Percentiles rank a stretch among this genome's conserved stretches.
These are phyloP conservation scores for Tetrax tetrax DNA, from an alignment of 2,113 vertebrate genomes.

Conservation along the genomic window DNA sequence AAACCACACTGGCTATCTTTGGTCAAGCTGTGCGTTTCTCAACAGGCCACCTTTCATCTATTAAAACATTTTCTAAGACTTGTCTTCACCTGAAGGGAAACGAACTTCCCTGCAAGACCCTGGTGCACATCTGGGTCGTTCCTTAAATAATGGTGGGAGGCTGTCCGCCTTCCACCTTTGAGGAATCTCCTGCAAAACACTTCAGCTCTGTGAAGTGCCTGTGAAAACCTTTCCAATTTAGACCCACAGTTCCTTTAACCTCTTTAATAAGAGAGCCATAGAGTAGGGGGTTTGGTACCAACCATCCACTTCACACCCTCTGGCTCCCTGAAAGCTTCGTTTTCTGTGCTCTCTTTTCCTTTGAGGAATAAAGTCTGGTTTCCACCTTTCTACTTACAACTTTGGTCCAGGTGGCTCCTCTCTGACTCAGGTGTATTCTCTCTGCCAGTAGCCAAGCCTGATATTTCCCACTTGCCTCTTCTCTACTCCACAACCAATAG, in stretches of 20 bases:
- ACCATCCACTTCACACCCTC: conserved; percentile 62
- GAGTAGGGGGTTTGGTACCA: conserved; percentile 61
- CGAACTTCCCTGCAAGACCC: conserved; percentile 71
- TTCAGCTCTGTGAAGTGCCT: conserved; percentile 71
- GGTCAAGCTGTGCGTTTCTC: conserved; percentile 74
- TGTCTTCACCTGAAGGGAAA: conserved; percentile 74
- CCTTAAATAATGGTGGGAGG: conserved; percentile 68
- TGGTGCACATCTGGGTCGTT: conserved; percentile 60
- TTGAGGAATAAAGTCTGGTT: conserved; percentile 66
- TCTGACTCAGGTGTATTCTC: conserved; percentile 45
- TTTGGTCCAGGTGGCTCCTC: conserved; percentile 49
- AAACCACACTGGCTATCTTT: conserved; percentile 72
- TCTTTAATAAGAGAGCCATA: conserved; percentile 63
- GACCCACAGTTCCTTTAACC: conserved; percentile 64
- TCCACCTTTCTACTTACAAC: conserved; percentile 70
- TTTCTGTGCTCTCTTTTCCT: conserved; percentile 58
- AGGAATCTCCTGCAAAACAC: conserved; percentile 72
- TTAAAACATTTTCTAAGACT: conserved; percentile 72
- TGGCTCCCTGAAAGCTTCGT: conserved; percentile 53
- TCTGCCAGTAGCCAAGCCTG: conserved; percentile 44
- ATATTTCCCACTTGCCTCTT: conserved; percentile 23
- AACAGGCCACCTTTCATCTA: conserved; percentile 75
- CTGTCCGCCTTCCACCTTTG: conserved; percentile 71
- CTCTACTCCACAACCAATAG: conserved; percentile 23
- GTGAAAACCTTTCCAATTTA: conserved; percentile 69